Conservation (phyloP, 1,140 invertebrate species). For the Drosophila sturtevanti region DNA sequence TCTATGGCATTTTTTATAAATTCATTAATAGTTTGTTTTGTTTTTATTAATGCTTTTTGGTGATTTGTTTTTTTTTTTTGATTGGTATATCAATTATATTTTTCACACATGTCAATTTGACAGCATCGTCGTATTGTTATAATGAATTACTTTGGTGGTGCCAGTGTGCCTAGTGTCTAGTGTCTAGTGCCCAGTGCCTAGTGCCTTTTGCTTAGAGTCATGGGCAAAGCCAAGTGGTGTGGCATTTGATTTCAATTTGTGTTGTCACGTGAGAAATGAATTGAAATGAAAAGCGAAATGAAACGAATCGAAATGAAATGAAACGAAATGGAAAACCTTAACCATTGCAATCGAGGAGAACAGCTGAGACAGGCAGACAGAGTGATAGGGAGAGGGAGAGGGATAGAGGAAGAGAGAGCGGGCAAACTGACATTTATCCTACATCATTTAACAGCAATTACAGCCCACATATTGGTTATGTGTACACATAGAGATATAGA, state of each 20-base stretch:
- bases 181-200: too few relatives aligned
- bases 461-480: slow-evolving; percentile 33
- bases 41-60: too few relatives aligned
- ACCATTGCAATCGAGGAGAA: neutral
- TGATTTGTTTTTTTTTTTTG: neutral
- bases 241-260: slow-evolving; percentile 3
- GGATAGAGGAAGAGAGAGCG: too few relatives aligned
- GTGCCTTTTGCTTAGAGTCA: neutral
- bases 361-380: slow-evolving; percentile 2
- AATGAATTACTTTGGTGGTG: slow-evolving; percentile 34
- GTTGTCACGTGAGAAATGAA: slow-evolving; percentile 37
- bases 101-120: slow-evolving; percentile 15
- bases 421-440: slow-evolving; percentile 24
- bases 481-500: slow-evolving; percentile 3
- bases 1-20: neutral
- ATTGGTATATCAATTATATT: slow-evolving; percentile 33
- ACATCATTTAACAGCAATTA: slow-evolving; percentile 52
- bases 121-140: slow-evolving; percentile 29
- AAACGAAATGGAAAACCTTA: slow-evolving; percentile 12
- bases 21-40: neutral
- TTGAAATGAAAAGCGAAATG: slow-evolving; percentile 30
- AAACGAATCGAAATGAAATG: slow-evolving; percentile 15
- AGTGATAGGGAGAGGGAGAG: too few relatives aligned
- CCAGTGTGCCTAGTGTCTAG: neutral
- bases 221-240: slow-evolving; percentile 3